Base-by-base conservation (phyloP, 2,888 invertebrate genomes). In the Adineta ricciae region DNA sequence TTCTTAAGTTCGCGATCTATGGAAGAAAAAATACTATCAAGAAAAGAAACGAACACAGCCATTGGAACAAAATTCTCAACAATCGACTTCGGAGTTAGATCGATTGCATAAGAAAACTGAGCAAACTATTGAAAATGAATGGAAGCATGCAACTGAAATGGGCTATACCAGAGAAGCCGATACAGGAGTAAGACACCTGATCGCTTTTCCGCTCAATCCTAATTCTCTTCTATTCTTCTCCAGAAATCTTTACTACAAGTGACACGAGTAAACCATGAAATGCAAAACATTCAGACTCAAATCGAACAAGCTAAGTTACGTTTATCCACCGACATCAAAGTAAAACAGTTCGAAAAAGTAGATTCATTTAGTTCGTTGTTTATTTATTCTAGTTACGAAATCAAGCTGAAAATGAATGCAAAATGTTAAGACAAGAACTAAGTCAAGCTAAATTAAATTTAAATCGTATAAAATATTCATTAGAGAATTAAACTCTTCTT, bases 391-490 rank as follows among this genome's bases (percentile, higher is more conserved):
- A 92, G 92, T 88, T 92, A 87, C 90, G 91, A 86, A 90, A 90
- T 87, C 91, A 91, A 88, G 92, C 92, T 14, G 91, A 91, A 87
- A 89, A 90, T 84, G 92, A 92, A 88, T 89, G 91, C 24, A 88
- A 91, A 86, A 90, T 90, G 52, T 88, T 92, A 86, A 88, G 91
- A 85, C 90, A 91, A 83, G 92, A 92, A 87, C 89, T 92, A 86
- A 89, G 90, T 36, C 91, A 92, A 88, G 91, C 91, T 88, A 92
- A 91, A 88, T 91, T 91, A 83, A 90, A 91, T 86, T 89, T 91
- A 27, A 38, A 83, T 21, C 83, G 72, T 36, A 41, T 83, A 11
- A 84, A 56, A 84, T 64, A 83, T 84, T 54, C 41, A 36, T 27
- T 41, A 82, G 14, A 0, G 14, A 19, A 16, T 32, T 64, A 64